A percentile compares a stretch with the other conserved stretches of the same genome.
These are phyloP conservation scores for Amphipoea oculea DNA, from an alignment of 2,888 invertebrate genomes.

Conservation along the genomic window DNA sequence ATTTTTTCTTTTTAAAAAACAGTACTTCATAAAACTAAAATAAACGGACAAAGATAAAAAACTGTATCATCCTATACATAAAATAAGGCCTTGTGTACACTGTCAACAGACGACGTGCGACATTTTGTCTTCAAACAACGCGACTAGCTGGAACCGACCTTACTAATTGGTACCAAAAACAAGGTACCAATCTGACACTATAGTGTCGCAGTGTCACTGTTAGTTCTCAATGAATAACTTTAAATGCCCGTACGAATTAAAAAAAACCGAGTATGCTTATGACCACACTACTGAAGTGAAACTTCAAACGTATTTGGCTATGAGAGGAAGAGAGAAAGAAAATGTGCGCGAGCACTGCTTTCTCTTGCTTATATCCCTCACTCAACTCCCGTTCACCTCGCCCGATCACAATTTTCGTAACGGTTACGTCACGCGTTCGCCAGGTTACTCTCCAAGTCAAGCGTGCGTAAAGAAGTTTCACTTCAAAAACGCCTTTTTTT, in stretches of 20 bases:
- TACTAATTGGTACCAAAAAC: slow-evolving; percentile 77
- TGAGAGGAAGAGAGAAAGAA: too few relatives aligned
- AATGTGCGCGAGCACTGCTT: too few relatives aligned
- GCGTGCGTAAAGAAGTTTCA: too few relatives aligned
- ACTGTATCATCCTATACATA: slow-evolving; percentile 65
- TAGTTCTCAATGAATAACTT: slow-evolving; percentile 62
- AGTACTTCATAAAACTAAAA: background rate
- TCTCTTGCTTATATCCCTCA: too few relatives aligned
- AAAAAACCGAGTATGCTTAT: background rate
- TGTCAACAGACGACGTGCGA: slow-evolving; percentile 76
- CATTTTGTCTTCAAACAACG: slow-evolving; percentile 80
- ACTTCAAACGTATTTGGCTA: too few relatives aligned
- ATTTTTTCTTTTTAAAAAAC: too few relatives aligned
- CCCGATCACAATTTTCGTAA: too few relatives aligned
- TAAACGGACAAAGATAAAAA: slow-evolving; percentile 5
- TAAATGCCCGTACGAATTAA: slow-evolving; percentile 35
- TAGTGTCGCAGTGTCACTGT: slow-evolving; percentile 45
- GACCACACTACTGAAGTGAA: too few relatives aligned
- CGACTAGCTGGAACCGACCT: slow-evolving; percentile 69
- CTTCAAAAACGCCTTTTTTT: too few relatives aligned
- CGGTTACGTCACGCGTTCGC: too few relatives aligned
- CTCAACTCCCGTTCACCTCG: too few relatives aligned
- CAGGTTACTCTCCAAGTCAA: too few relatives aligned
- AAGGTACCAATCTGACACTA: slow-evolving; percentile 59
- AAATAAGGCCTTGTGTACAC: slow-evolving; percentile 71